Conservation (phyloP, 2,113 vertebrate species). For the Dendropsophus ebraccatus region DNA sequence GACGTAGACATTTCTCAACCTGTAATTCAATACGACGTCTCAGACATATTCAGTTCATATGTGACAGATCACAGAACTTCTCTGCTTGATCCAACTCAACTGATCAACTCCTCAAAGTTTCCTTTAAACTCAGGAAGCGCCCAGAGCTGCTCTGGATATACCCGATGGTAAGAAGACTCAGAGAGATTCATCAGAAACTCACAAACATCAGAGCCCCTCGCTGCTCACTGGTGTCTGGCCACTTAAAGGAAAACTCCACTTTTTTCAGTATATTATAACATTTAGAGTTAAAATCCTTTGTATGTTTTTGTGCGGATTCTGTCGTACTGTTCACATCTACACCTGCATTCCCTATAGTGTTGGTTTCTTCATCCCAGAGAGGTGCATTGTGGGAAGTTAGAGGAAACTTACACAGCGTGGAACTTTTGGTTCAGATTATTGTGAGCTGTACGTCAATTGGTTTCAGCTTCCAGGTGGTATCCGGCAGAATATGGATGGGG, state of each 20-base stretch:
- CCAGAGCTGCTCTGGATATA: not conserved
- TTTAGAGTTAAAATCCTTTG: not conserved
- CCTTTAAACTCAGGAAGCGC: not conserved
- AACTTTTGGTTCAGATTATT: too few species aligned
- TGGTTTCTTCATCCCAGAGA: not conserved
- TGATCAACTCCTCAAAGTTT: not conserved
- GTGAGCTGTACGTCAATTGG: too few species aligned
- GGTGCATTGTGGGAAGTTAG: not conserved
- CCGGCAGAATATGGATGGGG: not conserved
- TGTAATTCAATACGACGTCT: constrained; percentile 9
- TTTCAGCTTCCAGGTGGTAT: too few species aligned
- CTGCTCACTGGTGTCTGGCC: not conserved
- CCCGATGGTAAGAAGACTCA: not conserved
- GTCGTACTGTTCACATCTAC: not conserved
- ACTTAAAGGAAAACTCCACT: not conserved
- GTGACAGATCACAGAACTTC: not conserved
- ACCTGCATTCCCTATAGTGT: not conserved
- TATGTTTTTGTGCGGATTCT: not conserved
- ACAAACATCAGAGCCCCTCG: not conserved
- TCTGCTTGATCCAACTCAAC: constrained; percentile 22
- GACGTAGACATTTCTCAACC: not conserved
- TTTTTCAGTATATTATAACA: not conserved
- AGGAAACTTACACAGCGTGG: not conserved
- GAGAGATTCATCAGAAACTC: not conserved
- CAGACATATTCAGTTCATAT: constrained; percentile 36